Base-by-base conservation (phyloP, 2,888 invertebrate genomes). In the Autographa gamma region DNA sequence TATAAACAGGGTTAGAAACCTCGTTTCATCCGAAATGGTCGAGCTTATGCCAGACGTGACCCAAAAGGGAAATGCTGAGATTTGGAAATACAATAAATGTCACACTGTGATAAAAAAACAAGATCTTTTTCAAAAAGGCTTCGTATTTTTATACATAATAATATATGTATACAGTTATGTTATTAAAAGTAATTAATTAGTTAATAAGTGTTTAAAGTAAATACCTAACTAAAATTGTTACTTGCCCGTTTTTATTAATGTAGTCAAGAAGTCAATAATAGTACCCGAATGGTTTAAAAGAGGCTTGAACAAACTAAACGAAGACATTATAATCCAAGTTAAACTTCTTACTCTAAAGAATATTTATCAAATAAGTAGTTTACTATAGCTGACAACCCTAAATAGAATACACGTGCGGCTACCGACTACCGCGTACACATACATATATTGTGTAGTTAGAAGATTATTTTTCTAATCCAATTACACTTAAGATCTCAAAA, bases 381-480 rank as follows among this genome's bases (percentile, higher is more conserved):
- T 18, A 19, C 6, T 19, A 25, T 11, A 63, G 13, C 13, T 79
- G 69, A 60, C 65, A 79, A 63, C 69, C 76, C 43, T 76, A 56
- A 2, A 34, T 19, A 16, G 34, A 34, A 4, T 19, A 63, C 38
- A 60, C 19, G 61, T 25, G n/a, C 16, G 48, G 63, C 79, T 62
- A 79, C 60, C 52, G 52, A 31, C 60, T 61, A 63, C 60, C 81
- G 71, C 65, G 63, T 71, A 66, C 71, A 65, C 73, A 75, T 70
- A 68, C n/a, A 41, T 41, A 14, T 43, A 48, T 25, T 19, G 76
- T 79, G 56, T 66, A 63, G 64, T 48, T 60, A 76, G 41, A 56
- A 69, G 73, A 81, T 82, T 82, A 77, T 81, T 81, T 85, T 84
- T 82, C 54, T 84, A 84, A 85, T 86, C 82, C 86, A 86, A 81